phyloP scores from a whole-genome alignment of 35 echinoderm and acorn worm species.

The Ophioderma brevispina region DNA sequence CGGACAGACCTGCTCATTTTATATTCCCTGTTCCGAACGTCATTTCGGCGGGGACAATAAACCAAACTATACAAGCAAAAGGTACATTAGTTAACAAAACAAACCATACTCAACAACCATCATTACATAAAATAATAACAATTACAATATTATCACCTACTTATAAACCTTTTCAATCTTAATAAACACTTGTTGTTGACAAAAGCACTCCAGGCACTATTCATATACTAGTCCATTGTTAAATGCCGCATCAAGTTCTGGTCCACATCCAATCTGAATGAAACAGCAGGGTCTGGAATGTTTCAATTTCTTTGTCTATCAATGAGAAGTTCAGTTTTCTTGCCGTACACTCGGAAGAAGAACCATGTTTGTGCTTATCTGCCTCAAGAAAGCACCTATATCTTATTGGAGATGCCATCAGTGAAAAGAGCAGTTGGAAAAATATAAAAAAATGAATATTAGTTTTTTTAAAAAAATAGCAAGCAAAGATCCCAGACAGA shows the following conservation, averaged over 20 bases:
- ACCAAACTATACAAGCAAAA: too few species aligned
- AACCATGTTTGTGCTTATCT: slow-evolving; percentile 77
- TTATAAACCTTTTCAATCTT: slow-evolving; percentile 58
- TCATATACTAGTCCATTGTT: slow-evolving; percentile 92
- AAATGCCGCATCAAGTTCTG: slow-evolving; percentile 78
- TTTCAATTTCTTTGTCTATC: slow-evolving; percentile 75
- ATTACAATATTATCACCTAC: too few species aligned
- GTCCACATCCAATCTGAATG: slow-evolving; percentile 72
- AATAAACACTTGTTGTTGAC: slow-evolving; percentile 50
- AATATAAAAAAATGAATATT: too few species aligned
- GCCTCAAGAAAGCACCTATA: slow-evolving; percentile 65
- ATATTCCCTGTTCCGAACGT: too few species aligned
- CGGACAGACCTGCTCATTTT: too few species aligned
- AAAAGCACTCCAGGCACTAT: slow-evolving; percentile 83
- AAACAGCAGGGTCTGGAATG: slow-evolving; percentile 78
- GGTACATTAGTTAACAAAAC: too few species aligned
- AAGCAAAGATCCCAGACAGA: too few species aligned
- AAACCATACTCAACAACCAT: too few species aligned
- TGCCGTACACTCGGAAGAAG: slow-evolving; percentile 80
- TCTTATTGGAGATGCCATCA: slow-evolving; percentile 90
- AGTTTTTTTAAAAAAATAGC: too few species aligned
- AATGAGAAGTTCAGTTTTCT: slow-evolving; percentile 87
- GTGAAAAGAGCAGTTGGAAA: too few species aligned
- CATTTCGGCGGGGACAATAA: too few species aligned
- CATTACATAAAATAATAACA: too few species aligned